Conservation (phyloP, 2,888 invertebrate species). For the Thereva nobilitata region DNA sequence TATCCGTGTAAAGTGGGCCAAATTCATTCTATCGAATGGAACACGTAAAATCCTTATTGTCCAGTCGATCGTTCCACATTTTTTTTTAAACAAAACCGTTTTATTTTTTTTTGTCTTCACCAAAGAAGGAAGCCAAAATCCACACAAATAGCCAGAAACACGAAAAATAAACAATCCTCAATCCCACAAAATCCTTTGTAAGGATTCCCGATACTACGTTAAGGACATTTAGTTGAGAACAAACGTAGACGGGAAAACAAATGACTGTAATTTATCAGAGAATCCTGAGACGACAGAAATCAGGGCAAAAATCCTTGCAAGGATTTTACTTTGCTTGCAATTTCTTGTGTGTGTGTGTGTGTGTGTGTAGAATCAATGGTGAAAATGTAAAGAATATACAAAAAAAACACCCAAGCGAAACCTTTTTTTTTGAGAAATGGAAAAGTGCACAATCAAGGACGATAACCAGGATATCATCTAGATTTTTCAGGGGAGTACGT, state of each 20-base stretch:
- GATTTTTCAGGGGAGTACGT: too few species aligned
- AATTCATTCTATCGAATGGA: too few species aligned
- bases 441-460: too few species aligned
- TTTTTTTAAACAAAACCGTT: too few species aligned
- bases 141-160: neutral
- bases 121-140: too few species aligned
- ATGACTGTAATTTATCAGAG: constrained; percentile 10
- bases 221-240: neutral
- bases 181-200: neutral
- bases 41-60: too few species aligned
- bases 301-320: neutral
- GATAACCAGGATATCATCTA: too few species aligned
- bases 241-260: constrained; percentile 1
- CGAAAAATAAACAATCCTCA: neutral
- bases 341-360: neutral
- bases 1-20: too few species aligned
- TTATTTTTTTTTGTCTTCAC: too few species aligned
- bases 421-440: neutral
- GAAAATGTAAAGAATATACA: too few species aligned
- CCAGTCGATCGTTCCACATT: too few species aligned
- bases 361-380: too few species aligned
- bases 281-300: constrained; percentile 6
- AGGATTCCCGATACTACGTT: neutral
- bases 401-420: neutral
- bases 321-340: constrained; percentile 11